Evolutionary conservation across 1,140 invertebrate species (phyloP), one percentile per base, ranked within the genome.

Genomic region (Cyphomyrmex costatus): DNA sequence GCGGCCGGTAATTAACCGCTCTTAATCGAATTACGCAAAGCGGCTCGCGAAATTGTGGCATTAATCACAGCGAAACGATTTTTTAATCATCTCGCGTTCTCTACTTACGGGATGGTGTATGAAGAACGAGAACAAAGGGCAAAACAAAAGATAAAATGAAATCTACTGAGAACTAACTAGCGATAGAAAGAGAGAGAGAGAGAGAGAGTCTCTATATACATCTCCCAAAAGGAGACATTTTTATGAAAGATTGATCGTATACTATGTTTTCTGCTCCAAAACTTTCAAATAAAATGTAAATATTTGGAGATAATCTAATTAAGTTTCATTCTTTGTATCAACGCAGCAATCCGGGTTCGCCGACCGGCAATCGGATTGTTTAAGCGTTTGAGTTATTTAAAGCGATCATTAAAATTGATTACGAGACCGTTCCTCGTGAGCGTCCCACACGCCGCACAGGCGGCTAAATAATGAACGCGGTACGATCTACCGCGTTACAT

Each of bases 371-470:
- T 66, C 51, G 71, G 53, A 79, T 74, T 77, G 60, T 56, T 78
- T 79, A 42, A 42, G 33, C 36, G 70, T 61, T 68, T 66, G 83
- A 77, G 87, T 89, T 86, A 89, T 86, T 65, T 70, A 86, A 88
- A 66, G 53, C 88, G 58, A 82, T 89, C 82, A 80, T 83, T 89
- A 89, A 88, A 89, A 88, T 89, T 86, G 76, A 88, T 89, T 89
- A 88, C 77, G 51, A 58, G 83, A 88, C 61, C 42, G 61, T 82
- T 78, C 63, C 61, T 84, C 77, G 63, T 65, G 51, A 85, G 60
- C 83, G 73, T 85, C 83, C 83, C 61, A 85, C 83, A 76, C 83
- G 74, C 33, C 60, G 60, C 61, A 85, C 74, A 30, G 76, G 33
- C 53, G 63, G 63, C 65, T 73, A 86, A 86, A 86, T 86, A 86